A percentile compares a stretch with the other conserved stretches of the same genome.
These are phyloP conservation scores for Thermophis baileyi DNA, from an alignment of 2,113 vertebrate species.

Conservation along the genomic window DNA sequence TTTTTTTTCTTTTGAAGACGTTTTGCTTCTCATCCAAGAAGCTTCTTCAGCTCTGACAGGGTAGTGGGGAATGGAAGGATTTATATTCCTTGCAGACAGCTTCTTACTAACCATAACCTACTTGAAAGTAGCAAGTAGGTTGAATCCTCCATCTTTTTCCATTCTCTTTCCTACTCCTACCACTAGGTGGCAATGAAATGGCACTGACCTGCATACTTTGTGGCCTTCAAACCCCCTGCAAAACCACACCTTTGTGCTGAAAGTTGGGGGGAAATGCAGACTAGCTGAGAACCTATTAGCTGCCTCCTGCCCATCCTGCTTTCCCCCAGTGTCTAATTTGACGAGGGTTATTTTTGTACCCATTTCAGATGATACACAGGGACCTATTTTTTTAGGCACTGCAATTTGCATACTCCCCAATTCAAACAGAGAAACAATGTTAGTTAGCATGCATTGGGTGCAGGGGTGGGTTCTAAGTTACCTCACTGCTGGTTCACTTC, in stretches of 20 bases:
- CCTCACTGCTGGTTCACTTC: too few relatives aligned
- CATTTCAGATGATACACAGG: neutral
- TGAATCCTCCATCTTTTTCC: conserved; percentile 33
- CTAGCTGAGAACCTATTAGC: conserved; percentile 1
- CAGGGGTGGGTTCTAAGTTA: too few relatives aligned
- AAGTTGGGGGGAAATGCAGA: neutral
- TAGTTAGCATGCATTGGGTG: too few relatives aligned
- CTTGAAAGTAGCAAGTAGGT: neutral
- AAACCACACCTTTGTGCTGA: conserved; percentile 15
- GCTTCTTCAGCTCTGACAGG: too few relatives aligned
- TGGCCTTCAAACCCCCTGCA: neutral
- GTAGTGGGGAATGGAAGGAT: too few relatives aligned
- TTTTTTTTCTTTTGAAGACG: too few relatives aligned
- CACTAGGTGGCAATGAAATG: conserved; percentile 66
- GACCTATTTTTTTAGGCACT: neutral
- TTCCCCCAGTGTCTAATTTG: neutral
- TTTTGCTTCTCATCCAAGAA: too few relatives aligned
- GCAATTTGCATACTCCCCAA: neutral
- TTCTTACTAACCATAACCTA: neutral
- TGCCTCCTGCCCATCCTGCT: neutral
- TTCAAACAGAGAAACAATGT: neutral
- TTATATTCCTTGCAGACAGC: too few relatives aligned
- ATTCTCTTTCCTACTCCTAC: conserved; percentile 26
- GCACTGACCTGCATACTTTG: conserved; percentile 51
- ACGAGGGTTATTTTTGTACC: neutral